These are phyloP conservation scores for Drosophila watanabei DNA, from an alignment of 1,140 invertebrate genomes.

Conservation along the genomic window DNA sequence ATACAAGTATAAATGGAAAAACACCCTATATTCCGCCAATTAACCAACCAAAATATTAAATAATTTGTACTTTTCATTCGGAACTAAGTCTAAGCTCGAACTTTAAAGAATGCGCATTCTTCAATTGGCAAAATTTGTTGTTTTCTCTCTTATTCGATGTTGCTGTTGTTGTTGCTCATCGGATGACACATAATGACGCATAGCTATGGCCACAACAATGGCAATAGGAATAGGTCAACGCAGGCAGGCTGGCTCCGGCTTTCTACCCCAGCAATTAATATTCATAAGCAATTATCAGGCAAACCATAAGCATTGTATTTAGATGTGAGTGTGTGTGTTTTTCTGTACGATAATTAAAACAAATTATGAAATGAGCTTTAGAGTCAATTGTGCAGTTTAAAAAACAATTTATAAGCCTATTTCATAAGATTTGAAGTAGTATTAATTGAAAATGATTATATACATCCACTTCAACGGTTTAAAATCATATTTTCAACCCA, in stretches of 20 bases:
- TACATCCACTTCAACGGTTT: not conserved
- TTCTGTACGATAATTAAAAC: slow-evolving; percentile 67
- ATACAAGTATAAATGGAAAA: not conserved
- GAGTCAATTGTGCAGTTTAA: slow-evolving; percentile 29
- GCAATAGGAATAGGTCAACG: slow-evolving; percentile 14
- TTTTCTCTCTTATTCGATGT: not conserved
- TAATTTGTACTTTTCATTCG: not conserved
- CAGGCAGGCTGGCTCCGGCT: slow-evolving; percentile 32
- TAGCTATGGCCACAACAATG: slow-evolving; percentile 13
- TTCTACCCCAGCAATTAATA: slow-evolving; percentile 71
- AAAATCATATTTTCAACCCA: not conserved
- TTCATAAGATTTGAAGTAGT: not conserved
- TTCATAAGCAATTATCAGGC: slow-evolving; percentile 64
- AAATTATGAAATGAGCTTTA: slow-evolving; percentile 74
- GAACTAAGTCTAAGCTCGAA: not conserved
- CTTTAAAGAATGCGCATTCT: slow-evolving; percentile 8
- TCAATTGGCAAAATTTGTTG: slow-evolving; percentile 6
- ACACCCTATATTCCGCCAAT: not conserved
- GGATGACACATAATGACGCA: slow-evolving; percentile 68
- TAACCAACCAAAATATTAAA: not conserved
- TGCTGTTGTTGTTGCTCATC: slow-evolving; percentile 7
- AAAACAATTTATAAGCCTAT: not conserved
- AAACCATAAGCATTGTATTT: slow-evolving; percentile 34
- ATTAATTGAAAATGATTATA: not conserved
- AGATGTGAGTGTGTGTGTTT: slow-evolving; percentile 15